Evolutionary conservation across 2,797 vertebrate genomes (phyloP).

Genomic region (Chaetophractus vellerosus): DNA sequence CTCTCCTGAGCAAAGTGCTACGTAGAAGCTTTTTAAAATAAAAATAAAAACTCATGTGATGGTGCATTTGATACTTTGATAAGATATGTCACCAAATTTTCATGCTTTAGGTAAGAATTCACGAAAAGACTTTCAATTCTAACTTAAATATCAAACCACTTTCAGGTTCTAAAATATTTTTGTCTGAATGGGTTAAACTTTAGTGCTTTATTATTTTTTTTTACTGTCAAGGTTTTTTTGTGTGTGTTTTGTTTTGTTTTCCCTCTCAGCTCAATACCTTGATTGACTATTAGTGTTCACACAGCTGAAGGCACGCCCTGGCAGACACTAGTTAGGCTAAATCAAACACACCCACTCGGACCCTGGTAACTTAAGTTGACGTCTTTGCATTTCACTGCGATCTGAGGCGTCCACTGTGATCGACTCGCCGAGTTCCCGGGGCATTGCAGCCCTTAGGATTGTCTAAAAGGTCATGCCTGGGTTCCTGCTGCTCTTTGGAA

Average conservation of each 20-base stretch:
- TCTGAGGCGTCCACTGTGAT: not conserved
- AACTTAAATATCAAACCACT: not conserved
- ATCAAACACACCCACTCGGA: not conserved
- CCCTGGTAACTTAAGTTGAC: not conserved
- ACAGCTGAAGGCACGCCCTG: fast-evolving
- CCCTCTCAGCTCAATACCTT: not conserved
- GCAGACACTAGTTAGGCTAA: not conserved
- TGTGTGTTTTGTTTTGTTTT: not conserved
- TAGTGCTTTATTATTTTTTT: not conserved
- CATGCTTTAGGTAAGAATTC: conserved; percentile 40
- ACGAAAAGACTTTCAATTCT: not conserved
- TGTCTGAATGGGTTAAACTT: not conserved
- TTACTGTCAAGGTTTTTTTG: not conserved
- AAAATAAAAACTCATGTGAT: not conserved
- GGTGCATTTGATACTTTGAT: conserved; percentile 6
- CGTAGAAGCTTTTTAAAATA: not conserved
- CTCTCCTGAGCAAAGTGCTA: not conserved
- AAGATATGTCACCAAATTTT: not conserved
- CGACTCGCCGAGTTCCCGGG: not conserved
- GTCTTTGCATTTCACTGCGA: not conserved
- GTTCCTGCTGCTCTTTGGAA: conserved; percentile 82
- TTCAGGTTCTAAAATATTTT: conserved; percentile 42
- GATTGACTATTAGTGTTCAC: not conserved
- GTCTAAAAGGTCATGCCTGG: conserved; percentile 77
- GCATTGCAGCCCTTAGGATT: conserved; percentile 70